Evolutionary conservation across 2,888 invertebrate genomes (phyloP).

Genomic region (Stramonita haemastoma): DNA sequence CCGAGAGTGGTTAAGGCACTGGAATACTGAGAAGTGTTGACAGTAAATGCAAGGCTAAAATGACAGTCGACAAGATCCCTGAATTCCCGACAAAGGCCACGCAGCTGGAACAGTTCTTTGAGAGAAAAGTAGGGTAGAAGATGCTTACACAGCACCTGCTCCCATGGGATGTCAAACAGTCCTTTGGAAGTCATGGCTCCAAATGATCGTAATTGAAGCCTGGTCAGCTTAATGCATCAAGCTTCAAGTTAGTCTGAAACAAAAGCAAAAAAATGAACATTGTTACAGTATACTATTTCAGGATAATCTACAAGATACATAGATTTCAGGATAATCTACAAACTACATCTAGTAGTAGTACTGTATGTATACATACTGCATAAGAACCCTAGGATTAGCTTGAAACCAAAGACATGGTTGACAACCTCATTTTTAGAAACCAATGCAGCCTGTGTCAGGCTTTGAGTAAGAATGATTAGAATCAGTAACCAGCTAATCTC

Average conservation of each 20-base stretch:
- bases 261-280: background rate
- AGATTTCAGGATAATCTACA: no score
- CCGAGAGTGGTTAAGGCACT: slow-evolving; percentile 62
- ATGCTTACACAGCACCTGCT: slow-evolving; percentile 83
- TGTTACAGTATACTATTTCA: no score
- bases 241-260: background rate
- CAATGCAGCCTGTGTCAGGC: no score
- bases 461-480: no score
- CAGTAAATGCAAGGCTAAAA: slow-evolving; percentile 68
- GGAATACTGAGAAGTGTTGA: slow-evolving; percentile 62
- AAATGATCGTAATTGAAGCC: background rate
- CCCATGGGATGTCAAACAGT: slow-evolving; percentile 80
- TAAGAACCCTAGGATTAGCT: no score
- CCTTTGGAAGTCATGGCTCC: slow-evolving; percentile 4
- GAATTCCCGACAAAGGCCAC: slow-evolving; percentile 78
- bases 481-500: no score
- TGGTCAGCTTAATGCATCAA: background rate
- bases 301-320: no score
- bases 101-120: slow-evolving; percentile 82
- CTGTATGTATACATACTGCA: no score
- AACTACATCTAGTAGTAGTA: no score
- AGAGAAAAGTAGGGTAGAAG: slow-evolving; percentile 81
- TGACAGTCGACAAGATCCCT: slow-evolving; percentile 62
- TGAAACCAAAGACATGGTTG: no score
- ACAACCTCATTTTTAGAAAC: no score